These are phyloP conservation scores for Pyrrhosoma nymphula DNA, from an alignment of 2,888 invertebrate genomes.

Conservation along the genomic window DNA sequence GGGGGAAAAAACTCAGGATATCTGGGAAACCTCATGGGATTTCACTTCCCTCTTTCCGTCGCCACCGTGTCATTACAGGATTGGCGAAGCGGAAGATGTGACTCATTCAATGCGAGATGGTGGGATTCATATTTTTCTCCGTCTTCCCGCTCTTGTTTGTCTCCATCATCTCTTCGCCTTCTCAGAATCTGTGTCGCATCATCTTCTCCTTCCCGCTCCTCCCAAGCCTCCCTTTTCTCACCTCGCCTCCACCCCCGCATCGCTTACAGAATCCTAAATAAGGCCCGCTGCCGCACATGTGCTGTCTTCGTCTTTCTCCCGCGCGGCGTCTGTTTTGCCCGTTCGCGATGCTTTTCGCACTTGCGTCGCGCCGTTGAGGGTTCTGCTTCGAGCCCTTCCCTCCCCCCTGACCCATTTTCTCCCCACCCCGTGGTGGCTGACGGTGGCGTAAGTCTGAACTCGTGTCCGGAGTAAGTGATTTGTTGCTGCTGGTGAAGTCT, in stretches of 20 bases:
- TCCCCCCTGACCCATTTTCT: neutral
- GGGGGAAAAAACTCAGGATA: neutral
- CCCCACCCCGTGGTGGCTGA: neutral
- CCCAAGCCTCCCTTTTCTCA: neutral
- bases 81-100: neutral
- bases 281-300: neutral
- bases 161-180: neutral
- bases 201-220: neutral
- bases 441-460: neutral
- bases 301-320: neutral
- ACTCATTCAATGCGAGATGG: neutral
- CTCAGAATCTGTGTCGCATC: neutral
- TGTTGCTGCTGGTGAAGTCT: neutral
- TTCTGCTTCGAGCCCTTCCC: neutral
- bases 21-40: neutral
- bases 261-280: neutral
- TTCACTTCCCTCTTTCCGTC: neutral
- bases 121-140: neutral
- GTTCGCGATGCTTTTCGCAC: constrained; percentile 20
- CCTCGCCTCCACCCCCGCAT: neutral
- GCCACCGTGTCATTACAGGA: neutral
- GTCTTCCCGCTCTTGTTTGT: neutral
- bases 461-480: neutral
- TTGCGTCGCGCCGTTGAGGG: neutral
- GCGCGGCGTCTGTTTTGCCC: neutral